These are phyloP conservation scores for Eretmocerus hayati DNA, from an alignment of 2,888 invertebrate genomes.

Conservation along the genomic window DNA sequence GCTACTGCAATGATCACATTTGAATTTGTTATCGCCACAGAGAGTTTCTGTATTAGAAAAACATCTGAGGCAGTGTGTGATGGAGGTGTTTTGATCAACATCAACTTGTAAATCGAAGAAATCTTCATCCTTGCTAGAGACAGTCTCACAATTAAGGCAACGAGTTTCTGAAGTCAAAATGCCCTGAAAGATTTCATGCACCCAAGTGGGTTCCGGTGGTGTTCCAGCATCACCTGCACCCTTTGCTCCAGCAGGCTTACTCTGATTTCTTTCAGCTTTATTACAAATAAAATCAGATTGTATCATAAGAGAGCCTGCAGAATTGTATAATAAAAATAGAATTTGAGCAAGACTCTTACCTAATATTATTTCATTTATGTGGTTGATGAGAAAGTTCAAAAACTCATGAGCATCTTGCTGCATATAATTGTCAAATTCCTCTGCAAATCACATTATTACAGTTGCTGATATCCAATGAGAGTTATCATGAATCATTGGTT, in stretches of 20 bases:
- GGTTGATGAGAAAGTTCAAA: constrained; percentile 97
- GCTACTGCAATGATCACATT: constrained; percentile 98
- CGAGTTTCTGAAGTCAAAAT: constrained; percentile 98
- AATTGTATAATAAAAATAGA: too few species aligned
- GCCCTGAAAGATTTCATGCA: constrained; percentile 99
- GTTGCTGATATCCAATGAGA: neutral
- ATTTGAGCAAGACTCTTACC: too few species aligned
- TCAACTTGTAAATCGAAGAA: constrained; percentile 99
- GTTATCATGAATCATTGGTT: too few species aligned
- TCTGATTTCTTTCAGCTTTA: constrained; percentile 75
- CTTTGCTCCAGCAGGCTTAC: constrained; percentile 51
- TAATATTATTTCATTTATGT: constrained; percentile 94
- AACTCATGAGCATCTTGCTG: constrained; percentile 99
- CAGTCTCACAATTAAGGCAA: constrained; percentile 98
- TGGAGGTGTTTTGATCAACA: constrained; percentile 98
- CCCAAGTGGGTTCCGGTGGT: constrained; percentile 90
- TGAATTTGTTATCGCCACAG: constrained; percentile 98
- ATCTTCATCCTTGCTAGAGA: constrained; percentile 98
- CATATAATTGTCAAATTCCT: constrained; percentile 99
- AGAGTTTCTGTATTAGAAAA: constrained; percentile 98
- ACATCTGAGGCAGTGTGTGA: constrained; percentile 94
- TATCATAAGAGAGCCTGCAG: too few species aligned
- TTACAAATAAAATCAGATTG: constrained; percentile 29
- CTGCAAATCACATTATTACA: constrained; percentile 51
- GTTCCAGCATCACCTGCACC: constrained; percentile 54